Percentiles rank a stretch among this genome's conserved stretches.
These are phyloP conservation scores for Oncopodura yosiiana DNA, from an alignment of 1,140 invertebrate species.

Conservation along the genomic window DNA sequence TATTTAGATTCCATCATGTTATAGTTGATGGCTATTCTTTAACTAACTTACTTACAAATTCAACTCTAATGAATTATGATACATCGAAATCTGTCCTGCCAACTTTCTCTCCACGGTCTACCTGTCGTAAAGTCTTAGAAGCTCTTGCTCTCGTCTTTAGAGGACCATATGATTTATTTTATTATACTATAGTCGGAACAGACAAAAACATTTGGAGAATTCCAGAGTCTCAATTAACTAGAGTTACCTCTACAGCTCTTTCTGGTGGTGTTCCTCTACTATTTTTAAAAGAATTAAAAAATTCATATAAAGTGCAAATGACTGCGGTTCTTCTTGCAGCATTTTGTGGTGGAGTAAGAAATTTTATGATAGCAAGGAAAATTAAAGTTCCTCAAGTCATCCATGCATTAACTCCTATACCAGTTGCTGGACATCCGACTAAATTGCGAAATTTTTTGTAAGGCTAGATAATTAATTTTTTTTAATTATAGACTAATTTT, in stretches of 20 bases:
- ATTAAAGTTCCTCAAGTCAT: constrained; percentile 24
- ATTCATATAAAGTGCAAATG: constrained; percentile 1
- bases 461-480: neutral
- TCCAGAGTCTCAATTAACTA: neutral
- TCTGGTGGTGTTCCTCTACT: constrained; percentile 2
- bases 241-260: neutral
- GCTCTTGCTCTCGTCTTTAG: neutral
- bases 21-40: constrained; percentile 21
- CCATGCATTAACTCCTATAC: constrained; percentile 12
- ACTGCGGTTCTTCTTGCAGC: constrained; percentile 15
- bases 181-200: neutral
- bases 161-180: constrained; percentile 8
- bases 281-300: constrained; percentile 22
- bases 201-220: constrained; percentile 23
- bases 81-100: neutral
- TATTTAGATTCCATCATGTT: constrained; percentile 4
- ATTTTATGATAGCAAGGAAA: constrained; percentile 21
- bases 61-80: constrained; percentile 9
- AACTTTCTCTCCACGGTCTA: neutral
- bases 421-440: constrained; percentile 16
- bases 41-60: constrained; percentile 5
- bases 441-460: constrained; percentile 30
- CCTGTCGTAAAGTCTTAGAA: neutral
- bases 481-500: neutral
- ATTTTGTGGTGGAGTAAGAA: constrained; percentile 20